Evolutionary conservation across 2,888 invertebrate species (phyloP), one percentile per base, ranked within the genome.

Genomic region (Tenthredo distinguenda): DNA sequence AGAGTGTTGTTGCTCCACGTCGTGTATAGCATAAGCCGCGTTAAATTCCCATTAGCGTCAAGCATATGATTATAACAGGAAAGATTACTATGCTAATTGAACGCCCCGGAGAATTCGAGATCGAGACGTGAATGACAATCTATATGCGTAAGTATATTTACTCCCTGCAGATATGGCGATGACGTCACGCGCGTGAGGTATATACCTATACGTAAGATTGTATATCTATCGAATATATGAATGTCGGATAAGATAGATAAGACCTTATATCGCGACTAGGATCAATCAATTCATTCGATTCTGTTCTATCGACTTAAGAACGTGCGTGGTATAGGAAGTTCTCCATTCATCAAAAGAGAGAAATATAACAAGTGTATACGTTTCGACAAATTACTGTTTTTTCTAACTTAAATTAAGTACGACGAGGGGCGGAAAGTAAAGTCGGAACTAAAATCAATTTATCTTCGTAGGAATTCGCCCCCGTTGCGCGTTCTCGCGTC

Each of bases 51-150:
- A 81, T 81, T 81, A 74, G 74, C 86, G 88, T 88, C 87, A 87
- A 89, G 89, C 90, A 90, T 91, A 90, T 91, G 92, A 92, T 92
- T 91, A 91, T 91, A 91, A 90, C 85, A 85, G 85, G 79, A 85
- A 87, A 89, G 89, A 90, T 91, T 90, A 89, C 90, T 89, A 92
- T 91, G 91, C 90, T 91, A 91, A 92, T 92, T 90, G 90, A 88
- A 88, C 86, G 84, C 26, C 10, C 26, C 26, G 26, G 26, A 26
- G 62, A 26, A 62, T 21, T 26, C 26, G 62, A 62, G 12, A 47
- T 86, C 83, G 89, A 50, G 18, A n/a, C 37, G 89, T 89, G 90
- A 91, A 91, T 91, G 91, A 91, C 92, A 90, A 89, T 88, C 90
- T 90, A 89, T 90, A 71, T 71, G 26, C 71, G 37, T 71, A 76